Evolutionary conservation across 1,140 invertebrate species (phyloP), one percentile per base, ranked within the genome.

Genomic region (Hypsibius dujardini): DNA sequence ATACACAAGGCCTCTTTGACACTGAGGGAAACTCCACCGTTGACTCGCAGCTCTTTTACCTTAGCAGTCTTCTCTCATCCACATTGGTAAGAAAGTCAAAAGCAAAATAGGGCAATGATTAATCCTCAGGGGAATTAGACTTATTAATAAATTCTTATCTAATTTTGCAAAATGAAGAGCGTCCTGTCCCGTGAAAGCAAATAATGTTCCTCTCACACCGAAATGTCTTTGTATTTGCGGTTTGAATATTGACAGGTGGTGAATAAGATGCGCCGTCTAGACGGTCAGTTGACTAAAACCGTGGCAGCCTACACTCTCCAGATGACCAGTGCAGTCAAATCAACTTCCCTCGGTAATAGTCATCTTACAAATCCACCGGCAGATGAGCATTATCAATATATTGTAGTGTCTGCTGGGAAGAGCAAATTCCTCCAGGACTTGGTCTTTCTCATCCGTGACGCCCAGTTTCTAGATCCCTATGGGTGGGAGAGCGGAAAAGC

Each of bases 181-280:
- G 28, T 28, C 28, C 28, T 28, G 28, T 28, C 28, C 28, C 28
- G 28, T 28, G 28, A 28, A 28, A 28, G 28, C 28, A 28, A 28
- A 28, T 28, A 28, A 28, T 28, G 28, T 28, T 28, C 28, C 28
- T 28, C 28, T 28, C 28, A 28, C 28, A 28, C 28, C 28, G 28
- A 28, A 28, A 28, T 28, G 28, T 28, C 28, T 28, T 28, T 28
- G 28, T 28, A 28, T 28, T 28, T 28, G 28, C 28, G 28, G 28
- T 28, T 28, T 28, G 28, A 28, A 28, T 28, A 28, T 28, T 28
- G 28, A 28, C 28, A 28, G 28, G 50, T 56, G 50, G 50, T 56
- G 7, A 56, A 56, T 56, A 56, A 56, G 50, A 56, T 56, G 50
- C 50, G 50, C 50, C 50, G 50, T 56, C 50, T 56, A n/a, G 50